Evolutionary conservation across 2,888 invertebrate species (phyloP), one percentile per base, ranked within the genome.

Genomic region (Apodemia hepburni): DNA sequence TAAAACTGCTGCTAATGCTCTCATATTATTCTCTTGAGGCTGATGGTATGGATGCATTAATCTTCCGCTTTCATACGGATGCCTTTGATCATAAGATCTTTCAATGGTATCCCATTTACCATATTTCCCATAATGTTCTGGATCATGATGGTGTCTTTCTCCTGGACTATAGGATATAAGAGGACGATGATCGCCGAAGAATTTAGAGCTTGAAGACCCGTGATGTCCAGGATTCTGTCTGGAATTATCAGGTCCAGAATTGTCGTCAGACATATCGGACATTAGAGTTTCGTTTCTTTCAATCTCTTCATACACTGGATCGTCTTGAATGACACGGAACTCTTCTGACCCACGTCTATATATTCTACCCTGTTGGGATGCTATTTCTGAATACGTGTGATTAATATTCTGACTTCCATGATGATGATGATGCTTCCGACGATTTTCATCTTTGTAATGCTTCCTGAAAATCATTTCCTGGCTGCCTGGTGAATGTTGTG

Each of bases 291-390:
- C 95, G 71, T 94, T 92, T 8, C 95, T 90, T 73, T 96, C 96
- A 63, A 96, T 96, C 76, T 96, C 96, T 78, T 96, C 96, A 79
- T 96, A 96, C 2, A 96, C 96, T 0, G 96, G 96, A 74, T 96
- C 96, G 71, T 96, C 96, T 74, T 94, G 93, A 64, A 93, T 92
- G 60, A 92, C 92, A 51, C 92, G 82, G 62, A 92, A 92, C 65
- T 92, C 94, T 57, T 92, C 92, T n/a, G 93, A 89, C 0, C 92
- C 93, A 27, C 92, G 87, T 60, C 92, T 77, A 70, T 91, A 90
- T 70, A 87, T 86, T 18, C 92, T 81, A 35, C 92, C 92, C 71
- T 90, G 90, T 61, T 92, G 90, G 0, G 86, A 79, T 0, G 86
- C 88, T 38, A 96, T 96, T 82, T 96, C 96, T 4, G 95, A 95